Evolutionary conservation across 2,888 invertebrate genomes (phyloP), one percentile per base, ranked within the genome.

Genomic region (Thera britannica): DNA sequence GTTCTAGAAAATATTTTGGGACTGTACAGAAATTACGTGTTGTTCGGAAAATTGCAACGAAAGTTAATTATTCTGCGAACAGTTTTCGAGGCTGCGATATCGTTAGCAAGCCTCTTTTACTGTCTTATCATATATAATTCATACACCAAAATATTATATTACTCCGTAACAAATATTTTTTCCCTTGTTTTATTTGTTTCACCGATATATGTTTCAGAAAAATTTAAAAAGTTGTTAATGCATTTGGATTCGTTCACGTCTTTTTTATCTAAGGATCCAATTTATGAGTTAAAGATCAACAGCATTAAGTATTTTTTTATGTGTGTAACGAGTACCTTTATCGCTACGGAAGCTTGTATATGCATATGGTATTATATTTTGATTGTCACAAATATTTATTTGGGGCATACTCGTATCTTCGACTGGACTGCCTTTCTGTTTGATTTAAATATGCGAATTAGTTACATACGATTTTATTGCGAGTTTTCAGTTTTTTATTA

Each of bases 1-100:
- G 11, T 56, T 35, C 1, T 65, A 7, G 68, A 73, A 69, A 69
- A 67, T 56, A 7, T 69, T 51, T 35, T 58, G 8, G 65, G 70
- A 6, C 5, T 68, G 0, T 72, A 72, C 34, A 68, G 67, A 67
- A 72, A 72, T 60, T 70, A 58, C 58, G 41, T 60, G 1, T 56
- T 65, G 5, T 54, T 65, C 11, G 55, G 67, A 56, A 73, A 69
- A 67, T 11, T 35, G 3, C n/a, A 49, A 7, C 49, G 56, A 55
- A 64, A 41, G 9, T 23, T 67, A 0, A 58, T 68, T 23, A 51
- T 64, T 48, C 2, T 66, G 0, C 58, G 71, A 9, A 48, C 36
- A 8, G 4, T 68, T 8, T 3, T 59, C 4, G 71, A 71, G 44
- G 48, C 56, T 1, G 6, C n/a, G 1, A 2, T 68, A 2, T 34